These are phyloP conservation scores for Bugula neritina DNA, from an alignment of 2,888 invertebrate genomes.

Conservation along the genomic window DNA sequence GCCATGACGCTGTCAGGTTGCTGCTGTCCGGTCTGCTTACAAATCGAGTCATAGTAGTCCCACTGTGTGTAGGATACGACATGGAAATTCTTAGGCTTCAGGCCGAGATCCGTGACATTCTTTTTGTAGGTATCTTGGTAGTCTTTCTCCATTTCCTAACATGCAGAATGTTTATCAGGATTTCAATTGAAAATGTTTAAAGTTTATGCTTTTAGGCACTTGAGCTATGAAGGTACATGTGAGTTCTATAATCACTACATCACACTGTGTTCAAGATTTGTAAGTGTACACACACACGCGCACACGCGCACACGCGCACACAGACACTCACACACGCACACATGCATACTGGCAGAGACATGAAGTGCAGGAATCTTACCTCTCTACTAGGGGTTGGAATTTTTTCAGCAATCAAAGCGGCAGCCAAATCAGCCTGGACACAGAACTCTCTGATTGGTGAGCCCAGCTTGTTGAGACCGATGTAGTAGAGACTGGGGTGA, in stretches of 20 bases:
- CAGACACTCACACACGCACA: too few relatives aligned
- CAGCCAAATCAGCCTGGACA: not conserved
- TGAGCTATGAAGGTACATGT: too few relatives aligned
- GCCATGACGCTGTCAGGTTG: not conserved
- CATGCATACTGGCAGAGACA: too few relatives aligned
- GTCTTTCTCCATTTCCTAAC: not conserved
- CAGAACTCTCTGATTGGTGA: not conserved
- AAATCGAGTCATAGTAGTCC: not conserved
- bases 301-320: too few relatives aligned
- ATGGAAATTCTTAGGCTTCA: not conserved
- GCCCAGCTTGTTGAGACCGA: not conserved
- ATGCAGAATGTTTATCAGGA: too few relatives aligned
- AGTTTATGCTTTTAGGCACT: too few relatives aligned
- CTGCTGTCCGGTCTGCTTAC: not conserved
- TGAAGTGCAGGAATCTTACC: too few relatives aligned
- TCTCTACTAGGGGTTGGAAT: not conserved
- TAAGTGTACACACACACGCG: too few relatives aligned
- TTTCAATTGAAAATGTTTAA: too few relatives aligned
- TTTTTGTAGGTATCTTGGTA: not conserved
- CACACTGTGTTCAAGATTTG: too few relatives aligned
- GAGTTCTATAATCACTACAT: too few relatives aligned
- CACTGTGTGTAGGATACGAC: not conserved
- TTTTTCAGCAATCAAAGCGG: not conserved
- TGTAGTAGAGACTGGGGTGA: not conserved
- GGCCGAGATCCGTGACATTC: not conserved